Conservation (phyloP, 1,140 invertebrate species). For the Conopomorpha cramerella region DNA sequence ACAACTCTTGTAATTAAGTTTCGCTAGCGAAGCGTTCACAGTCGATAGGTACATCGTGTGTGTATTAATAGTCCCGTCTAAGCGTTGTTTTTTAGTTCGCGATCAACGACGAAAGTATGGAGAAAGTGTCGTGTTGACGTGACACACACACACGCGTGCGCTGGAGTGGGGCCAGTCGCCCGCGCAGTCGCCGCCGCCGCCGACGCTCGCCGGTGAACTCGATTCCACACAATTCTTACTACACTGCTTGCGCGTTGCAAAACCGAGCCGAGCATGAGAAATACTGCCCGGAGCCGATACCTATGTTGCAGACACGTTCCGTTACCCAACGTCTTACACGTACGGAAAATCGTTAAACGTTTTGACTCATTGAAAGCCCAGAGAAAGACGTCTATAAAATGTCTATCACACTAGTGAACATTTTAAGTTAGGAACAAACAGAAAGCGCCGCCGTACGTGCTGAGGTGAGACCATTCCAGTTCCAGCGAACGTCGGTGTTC, state of each 20-base stretch:
- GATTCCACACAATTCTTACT: conserved; percentile 26
- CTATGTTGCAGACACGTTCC: conserved; percentile 44
- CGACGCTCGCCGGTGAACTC: conserved; percentile 28
- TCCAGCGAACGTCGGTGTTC: conserved; percentile 16
- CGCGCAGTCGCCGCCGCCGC: conserved; percentile 11
- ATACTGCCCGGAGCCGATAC: conserved; percentile 31
- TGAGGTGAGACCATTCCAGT: conserved; percentile 2
- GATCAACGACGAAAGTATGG: conserved; percentile 53
- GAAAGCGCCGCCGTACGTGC: conserved; percentile 11
- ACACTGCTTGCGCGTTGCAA: conserved; percentile 28
- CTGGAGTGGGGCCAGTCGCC: conserved; percentile 20
- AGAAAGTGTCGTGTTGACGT: conserved; percentile 55
- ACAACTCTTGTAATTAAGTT: conserved; percentile 24
- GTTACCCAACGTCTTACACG: conserved; percentile 49
- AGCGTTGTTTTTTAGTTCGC: conserved; percentile 47
- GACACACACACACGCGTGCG: conserved; percentile 44
- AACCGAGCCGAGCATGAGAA: conserved; percentile 33
- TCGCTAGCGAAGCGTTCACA: conserved; percentile 30
- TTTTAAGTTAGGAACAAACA: too few species aligned
- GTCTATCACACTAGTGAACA: too few species aligned
- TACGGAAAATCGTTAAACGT: too few species aligned
- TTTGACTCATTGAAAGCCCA: too few species aligned
- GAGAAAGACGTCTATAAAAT: too few species aligned
- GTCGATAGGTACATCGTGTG: conserved; percentile 22
- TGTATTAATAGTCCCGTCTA: conserved; percentile 44